Conservation (phyloP, 2,797 vertebrate species). For the Pseudochirops cupreus region DNA sequence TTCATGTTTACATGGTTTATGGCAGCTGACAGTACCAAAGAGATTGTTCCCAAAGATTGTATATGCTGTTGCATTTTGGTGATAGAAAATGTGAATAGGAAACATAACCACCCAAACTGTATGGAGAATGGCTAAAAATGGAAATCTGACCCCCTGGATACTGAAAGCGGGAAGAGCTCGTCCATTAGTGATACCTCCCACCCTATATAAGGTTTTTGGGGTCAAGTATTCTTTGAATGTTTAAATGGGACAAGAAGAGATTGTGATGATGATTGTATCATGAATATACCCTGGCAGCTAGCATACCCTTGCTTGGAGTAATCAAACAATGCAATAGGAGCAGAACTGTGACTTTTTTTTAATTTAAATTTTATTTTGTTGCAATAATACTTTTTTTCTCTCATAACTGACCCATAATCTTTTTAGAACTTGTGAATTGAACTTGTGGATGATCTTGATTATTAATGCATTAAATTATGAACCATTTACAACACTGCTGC, state of each 20-base stretch:
- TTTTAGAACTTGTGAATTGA: neutral
- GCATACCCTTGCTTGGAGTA: neutral
- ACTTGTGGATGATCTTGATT: neutral
- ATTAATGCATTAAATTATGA: neutral
- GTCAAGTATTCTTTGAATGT: neutral
- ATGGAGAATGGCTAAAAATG: neutral
- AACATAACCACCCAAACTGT: neutral
- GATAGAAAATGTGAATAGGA: neutral
- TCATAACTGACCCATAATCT: neutral
- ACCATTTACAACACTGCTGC: neutral
- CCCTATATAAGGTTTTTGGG: neutral
- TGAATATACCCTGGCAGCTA: neutral
- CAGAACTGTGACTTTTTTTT: neutral
- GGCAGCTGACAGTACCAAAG: neutral
- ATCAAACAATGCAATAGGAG: neutral
- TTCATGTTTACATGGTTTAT: neutral
- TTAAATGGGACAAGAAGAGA: neutral
- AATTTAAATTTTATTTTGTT: neutral
- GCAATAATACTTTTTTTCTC: neutral
- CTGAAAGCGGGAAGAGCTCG: neutral
- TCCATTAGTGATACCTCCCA: neutral
- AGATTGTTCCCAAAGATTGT: neutral
- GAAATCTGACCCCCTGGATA: neutral
- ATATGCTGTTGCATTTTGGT: neutral
- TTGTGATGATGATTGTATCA: neutral